Evolutionary conservation across 2,888 invertebrate species (phyloP), one percentile per base, ranked within the genome.

Genomic region (Hyposoter didymator): DNA sequence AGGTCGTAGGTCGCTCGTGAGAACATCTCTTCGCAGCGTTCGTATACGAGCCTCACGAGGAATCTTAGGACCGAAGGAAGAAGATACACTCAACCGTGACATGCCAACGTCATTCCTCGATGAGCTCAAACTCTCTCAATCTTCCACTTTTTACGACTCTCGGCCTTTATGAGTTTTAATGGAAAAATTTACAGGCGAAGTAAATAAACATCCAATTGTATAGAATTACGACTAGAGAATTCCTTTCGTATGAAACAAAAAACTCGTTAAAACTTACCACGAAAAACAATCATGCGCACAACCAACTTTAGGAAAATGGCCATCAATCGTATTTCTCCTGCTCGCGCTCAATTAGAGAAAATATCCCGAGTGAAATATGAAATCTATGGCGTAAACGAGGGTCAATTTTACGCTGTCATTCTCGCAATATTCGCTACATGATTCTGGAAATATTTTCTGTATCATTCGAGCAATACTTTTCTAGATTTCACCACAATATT

Each of bases 1-100:
- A 90, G 92, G 91, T 92, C 91, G 89, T 82, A 90, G 92, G 91
- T 92, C 91, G 89, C 90, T 90, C 82, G 85, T 91, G 91, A 90
- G 92, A 85, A 85, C 62, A 75, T 75, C 73, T 69, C 78, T 28
- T n/a, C 35, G 39, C n/a, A n/a, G 72, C 47, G 12, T 43, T 72
- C 67, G 19, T 66, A n/a, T n/a, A 52, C 49, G 47, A 28, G 28
- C 8, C 28, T 45, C 22, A 45, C 22, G 32, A 32, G 17, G 70
- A 32, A 45, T 47, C 45, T 28, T 4, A 6, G 19, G 39, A 39
- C 52, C 43, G 17, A 74, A 43, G 39, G 69, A 69, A 70, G 49
- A 70, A 70, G 70, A 70, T 52, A 47, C 69, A 45, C 45, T 45
- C 45, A 45, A 69, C 67, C 78, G 49, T 78, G 45, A 69, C 78